Evolutionary conservation across 2,888 invertebrate genomes (phyloP), one percentile per base, ranked within the genome.

Genomic region (Drosophila melanosoma): DNA sequence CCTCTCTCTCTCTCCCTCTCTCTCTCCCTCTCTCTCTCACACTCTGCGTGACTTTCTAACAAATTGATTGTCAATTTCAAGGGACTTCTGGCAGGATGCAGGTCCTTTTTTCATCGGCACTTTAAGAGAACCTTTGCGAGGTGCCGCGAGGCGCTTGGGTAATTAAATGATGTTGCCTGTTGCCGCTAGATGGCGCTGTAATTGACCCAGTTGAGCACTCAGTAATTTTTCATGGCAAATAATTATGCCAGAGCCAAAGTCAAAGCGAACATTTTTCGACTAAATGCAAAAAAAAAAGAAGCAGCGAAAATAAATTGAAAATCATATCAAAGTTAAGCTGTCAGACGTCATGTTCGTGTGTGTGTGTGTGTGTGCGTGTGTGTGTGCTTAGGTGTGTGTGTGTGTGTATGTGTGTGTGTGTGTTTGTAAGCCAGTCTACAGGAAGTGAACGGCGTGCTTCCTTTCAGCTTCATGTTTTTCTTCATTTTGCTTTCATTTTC

Each of bases 301-400:
- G 62, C 67, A 54, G 51, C 51, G 73, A 76, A 81, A 82, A 79
- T 83, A 79, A 83, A 87, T 87, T 84, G 77, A 83, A 79, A 87
- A 74, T 76, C 87, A 87, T 83, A 83, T 86, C 81, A 85, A 86
- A 85, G 69, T 79, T 79, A 76, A 76, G 70, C 69, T 61, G 74
- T 66, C 68, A 56, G 42, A 52, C 32, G 48, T 15, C 40, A 38
- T 29, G 11, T 20, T n/a, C 10, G 35, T 29, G n/a, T 17, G 6
- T 20, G 12, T 23, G 49, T 15, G 51, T 20, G 33, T 20, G 36
- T 17, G 49, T 17, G 40, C 12, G 40, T 33, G 62, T 17, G 54
- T 11, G 38, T 36, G 15, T 29, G 20, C n/a, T 52, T 45, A 26
- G 36, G 38, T 35, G 35, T 49, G 10, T 23, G 20, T 12, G 36